phyloP scores from a whole-genome alignment of 2,888 invertebrate genomes.

The Omphaloscelis lunosa region DNA sequence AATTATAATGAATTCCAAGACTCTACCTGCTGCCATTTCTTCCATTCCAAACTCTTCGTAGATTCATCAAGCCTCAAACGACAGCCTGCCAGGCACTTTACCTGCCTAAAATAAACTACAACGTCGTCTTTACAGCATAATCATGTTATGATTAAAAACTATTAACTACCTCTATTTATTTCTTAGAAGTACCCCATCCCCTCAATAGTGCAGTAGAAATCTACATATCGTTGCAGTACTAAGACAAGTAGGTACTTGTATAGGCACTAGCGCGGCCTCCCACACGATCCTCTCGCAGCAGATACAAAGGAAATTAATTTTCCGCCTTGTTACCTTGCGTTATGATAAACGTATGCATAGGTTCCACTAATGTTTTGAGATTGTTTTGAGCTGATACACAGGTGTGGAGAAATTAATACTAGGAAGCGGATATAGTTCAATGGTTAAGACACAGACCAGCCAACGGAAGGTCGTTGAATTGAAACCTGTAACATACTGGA shows the following conservation, averaged over 20 bases:
- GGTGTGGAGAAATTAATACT: background rate
- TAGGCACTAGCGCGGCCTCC: conserved; percentile 18
- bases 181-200: background rate
- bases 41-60: background rate
- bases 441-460: background rate
- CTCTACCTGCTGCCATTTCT: background rate
- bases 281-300: conserved; percentile 20
- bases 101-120: too few species aligned
- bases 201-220: background rate
- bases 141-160: too few species aligned
- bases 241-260: background rate
- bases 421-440: background rate
- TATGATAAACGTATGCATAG: conserved; percentile 62
- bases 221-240: background rate
- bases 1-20: background rate
- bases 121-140: too few species aligned
- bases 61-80: too few species aligned
- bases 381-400: conserved; percentile 42
- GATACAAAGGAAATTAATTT: conserved; percentile 67
- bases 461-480: background rate
- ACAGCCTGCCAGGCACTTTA: too few species aligned
- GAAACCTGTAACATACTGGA: background rate
- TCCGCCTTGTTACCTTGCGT: conserved; percentile 56
- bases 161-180: background rate
- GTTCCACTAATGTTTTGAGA: conserved; percentile 56